These are phyloP conservation scores for Ctenopoma multispine DNA, from an alignment of 2,797 vertebrate genomes.

Conservation along the genomic window DNA sequence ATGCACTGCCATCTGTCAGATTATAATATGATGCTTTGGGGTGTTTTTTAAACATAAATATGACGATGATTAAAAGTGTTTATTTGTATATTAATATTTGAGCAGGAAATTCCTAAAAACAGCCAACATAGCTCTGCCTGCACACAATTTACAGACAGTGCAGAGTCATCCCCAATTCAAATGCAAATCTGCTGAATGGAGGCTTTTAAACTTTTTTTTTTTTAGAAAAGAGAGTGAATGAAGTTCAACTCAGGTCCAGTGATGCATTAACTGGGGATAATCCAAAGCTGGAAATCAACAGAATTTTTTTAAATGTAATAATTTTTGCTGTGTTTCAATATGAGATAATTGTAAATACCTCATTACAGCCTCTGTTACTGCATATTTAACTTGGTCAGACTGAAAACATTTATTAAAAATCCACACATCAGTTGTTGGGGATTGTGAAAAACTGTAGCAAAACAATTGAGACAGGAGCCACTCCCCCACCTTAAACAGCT, in stretches of 20 bases:
- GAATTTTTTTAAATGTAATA: conserved; percentile 29
- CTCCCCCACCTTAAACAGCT: conserved; percentile 71
- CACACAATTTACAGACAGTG: conserved; percentile 51
- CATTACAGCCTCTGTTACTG: conserved; percentile 11
- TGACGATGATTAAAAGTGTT: conserved; percentile 38
- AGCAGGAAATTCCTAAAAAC: conserved; percentile 10
- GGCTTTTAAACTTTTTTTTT: conserved; percentile 57
- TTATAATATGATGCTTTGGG: conserved; percentile 29
- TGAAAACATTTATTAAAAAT: conserved; percentile 46
- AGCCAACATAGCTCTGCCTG: conserved; percentile 27
- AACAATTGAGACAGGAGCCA: conserved; percentile 60
- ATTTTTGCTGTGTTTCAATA: conserved; percentile 34
- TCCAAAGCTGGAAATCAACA: conserved; percentile 52
- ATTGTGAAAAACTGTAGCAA: conserved; percentile 42
- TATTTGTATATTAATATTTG: conserved; percentile 37
- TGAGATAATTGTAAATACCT: conserved; percentile 34
- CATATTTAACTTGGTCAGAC: conserved; percentile 26
- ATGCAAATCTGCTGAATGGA: conserved; percentile 71
- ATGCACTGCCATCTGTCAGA: conserved; percentile 24
- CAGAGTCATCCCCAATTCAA: conserved; percentile 59
- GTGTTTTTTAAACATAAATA: conserved; percentile 38
- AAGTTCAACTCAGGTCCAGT: conserved; percentile 63
- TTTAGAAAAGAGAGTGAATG: conserved; percentile 52
- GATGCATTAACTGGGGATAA: conserved; percentile 56
- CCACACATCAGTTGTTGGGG: conserved; percentile 22